These are phyloP conservation scores for Saxidomus purpurata DNA, from an alignment of 1,140 invertebrate species.

Conservation along the genomic window DNA sequence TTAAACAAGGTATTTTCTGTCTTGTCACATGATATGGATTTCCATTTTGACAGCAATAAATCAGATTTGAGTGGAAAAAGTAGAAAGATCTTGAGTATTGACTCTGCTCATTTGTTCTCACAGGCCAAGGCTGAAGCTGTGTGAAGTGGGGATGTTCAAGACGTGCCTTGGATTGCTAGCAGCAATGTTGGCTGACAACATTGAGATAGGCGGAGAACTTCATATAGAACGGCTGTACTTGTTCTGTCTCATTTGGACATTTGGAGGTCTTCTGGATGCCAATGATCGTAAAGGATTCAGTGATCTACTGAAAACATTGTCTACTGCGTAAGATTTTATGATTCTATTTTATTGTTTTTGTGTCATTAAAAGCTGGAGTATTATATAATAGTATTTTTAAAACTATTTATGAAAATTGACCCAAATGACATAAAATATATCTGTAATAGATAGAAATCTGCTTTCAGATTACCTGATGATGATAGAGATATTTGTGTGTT, in stretches of 20 bases:
- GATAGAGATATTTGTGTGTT: slow-evolving; percentile 86
- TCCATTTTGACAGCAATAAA: too few relatives aligned
- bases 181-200: slow-evolving; percentile 86
- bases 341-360: too few relatives aligned
- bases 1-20: too few relatives aligned
- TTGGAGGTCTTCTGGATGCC: slow-evolving; percentile 84
- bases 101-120: too few relatives aligned
- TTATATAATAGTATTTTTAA: too few relatives aligned
- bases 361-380: too few relatives aligned
- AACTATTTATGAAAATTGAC: too few relatives aligned
- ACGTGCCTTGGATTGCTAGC: slow-evolving; percentile 84
- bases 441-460: background rate
- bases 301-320: slow-evolving; percentile 84
- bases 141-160: slow-evolving; percentile 85
- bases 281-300: slow-evolving; percentile 84
- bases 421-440: too few relatives aligned
- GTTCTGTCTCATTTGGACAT: slow-evolving; percentile 87
- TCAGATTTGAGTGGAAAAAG: too few relatives aligned
- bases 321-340: slow-evolving; percentile 83
- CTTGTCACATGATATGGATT: too few relatives aligned
- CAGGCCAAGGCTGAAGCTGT: slow-evolving; percentile 81
- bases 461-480: slow-evolving; percentile 86
- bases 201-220: slow-evolving; percentile 85
- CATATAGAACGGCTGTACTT: slow-evolving; percentile 86
- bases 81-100: too few relatives aligned